Base-by-base conservation (phyloP, 1,140 invertebrate genomes). In the Eumeta japonica region DNA sequence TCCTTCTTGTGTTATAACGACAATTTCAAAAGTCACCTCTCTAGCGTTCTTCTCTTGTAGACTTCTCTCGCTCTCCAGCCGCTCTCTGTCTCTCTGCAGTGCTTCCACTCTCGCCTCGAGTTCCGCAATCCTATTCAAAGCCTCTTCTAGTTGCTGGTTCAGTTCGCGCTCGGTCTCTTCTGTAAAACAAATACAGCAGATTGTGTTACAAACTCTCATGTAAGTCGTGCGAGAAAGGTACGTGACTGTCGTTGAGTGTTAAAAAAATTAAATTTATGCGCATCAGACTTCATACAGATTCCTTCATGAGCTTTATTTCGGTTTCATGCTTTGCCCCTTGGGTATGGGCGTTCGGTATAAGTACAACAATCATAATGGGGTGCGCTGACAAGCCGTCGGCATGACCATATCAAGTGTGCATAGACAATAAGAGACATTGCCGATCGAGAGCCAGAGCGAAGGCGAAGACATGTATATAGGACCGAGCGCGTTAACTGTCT, bases 31-130 rank as follows among this genome's bases (percentile, higher is more conserved):
- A 11, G 50, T 49, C 24, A 73, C 68, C 54, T 76, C 73, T 20
- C 66, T 55, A 1, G 70, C 73, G 33, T 60, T 63, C 37, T 71
- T 56, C 16, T 71, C 62, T 12, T 65, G 58, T 15, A 64, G 16
- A 0, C 50, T 28, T 34, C 64, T 71, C 46, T 71, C 67, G 20
- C 63, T 53, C 38, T 73, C 54, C 16, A 74, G 37, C 28, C 65
- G 54, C 2, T 64, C 52, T 29, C 56, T 65, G 37, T 70, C 68
- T 40, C 50, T 37, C 34, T 74, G 56, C 16, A 66, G 41, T 35
- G 58, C 52, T 14, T 60, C 58, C 16, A 63, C 51, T 10, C 50
- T 49, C 1, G 60, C 56, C 43, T 75, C 71, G 29, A 76, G 49
- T 27, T 64, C 60, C 3, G 62, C 58, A 37, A 62, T 44, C 24